phyloP scores from a whole-genome alignment of 2,888 invertebrate species.

The Pomacea canaliculata region DNA sequence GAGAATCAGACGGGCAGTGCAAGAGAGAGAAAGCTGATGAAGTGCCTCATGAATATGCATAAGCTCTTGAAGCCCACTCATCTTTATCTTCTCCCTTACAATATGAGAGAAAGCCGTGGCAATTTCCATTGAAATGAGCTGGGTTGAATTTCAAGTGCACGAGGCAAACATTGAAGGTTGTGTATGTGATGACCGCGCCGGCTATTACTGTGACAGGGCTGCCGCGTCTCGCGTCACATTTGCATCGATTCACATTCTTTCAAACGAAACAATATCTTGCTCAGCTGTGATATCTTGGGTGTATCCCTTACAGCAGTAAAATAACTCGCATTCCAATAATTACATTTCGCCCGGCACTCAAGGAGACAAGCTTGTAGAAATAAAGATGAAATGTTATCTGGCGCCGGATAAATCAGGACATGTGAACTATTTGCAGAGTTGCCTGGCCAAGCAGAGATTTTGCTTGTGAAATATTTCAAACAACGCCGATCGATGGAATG shows the following conservation, averaged over 20 bases:
- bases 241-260: slow-evolving; percentile 11
- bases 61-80: slow-evolving; percentile 13
- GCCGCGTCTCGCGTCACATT: slow-evolving; percentile 2
- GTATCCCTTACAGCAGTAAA: slow-evolving; percentile 11
- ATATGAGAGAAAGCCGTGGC: slow-evolving; percentile 21
- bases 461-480: slow-evolving; percentile 13
- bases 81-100: slow-evolving; percentile 10
- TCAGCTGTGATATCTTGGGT: background rate
- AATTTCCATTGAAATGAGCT: slow-evolving; percentile 28
- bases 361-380: slow-evolving; percentile 15
- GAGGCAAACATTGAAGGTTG: slow-evolving; percentile 13
- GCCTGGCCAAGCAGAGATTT: background rate
- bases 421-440: background rate
- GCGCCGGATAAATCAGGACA: slow-evolving; percentile 10
- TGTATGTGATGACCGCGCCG: slow-evolving; percentile 15
- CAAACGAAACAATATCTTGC: slow-evolving; percentile 7
- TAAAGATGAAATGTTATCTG: slow-evolving; percentile 19
- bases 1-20: background rate
- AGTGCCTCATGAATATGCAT: slow-evolving; percentile 15
- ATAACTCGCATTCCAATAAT: slow-evolving; percentile 1
- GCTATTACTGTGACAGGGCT: background rate
- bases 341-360: slow-evolving; percentile 1
- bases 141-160: slow-evolving; percentile 25
- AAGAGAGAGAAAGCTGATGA: slow-evolving; percentile 7
- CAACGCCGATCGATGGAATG: slow-evolving; percentile 9